Evolutionary conservation across 2,797 vertebrate species (phyloP).

Genomic region (Nyctibius grandis): DNA sequence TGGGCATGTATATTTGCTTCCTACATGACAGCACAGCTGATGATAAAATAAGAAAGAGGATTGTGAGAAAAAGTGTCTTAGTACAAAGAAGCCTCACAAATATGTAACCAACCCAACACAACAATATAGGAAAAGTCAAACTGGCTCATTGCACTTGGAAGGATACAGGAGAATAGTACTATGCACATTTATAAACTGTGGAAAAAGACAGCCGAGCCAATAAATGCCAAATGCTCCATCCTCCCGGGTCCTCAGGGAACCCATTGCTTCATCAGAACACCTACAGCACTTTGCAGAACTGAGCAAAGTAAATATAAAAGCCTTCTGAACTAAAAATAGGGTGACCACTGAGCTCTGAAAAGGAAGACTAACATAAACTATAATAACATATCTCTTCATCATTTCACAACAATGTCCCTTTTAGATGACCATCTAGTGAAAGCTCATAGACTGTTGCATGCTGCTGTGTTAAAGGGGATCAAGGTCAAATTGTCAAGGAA

Average conservation of each 20-base stretch:
- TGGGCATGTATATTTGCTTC: background rate
- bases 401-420: background rate
- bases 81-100: background rate
- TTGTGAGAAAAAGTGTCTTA: background rate
- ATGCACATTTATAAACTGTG: background rate
- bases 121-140: background rate
- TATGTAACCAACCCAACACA: background rate
- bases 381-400: background rate
- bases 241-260: background rate
- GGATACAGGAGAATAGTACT: background rate
- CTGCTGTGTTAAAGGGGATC: background rate
- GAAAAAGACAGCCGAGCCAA: background rate
- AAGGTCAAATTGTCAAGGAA: background rate
- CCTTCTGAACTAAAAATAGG: background rate
- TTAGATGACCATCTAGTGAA: background rate
- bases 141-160: background rate
- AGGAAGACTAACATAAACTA: background rate
- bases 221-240: background rate
- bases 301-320: background rate
- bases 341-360: background rate
- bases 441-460: background rate
- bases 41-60: background rate
- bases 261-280: background rate
- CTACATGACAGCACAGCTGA: background rate
- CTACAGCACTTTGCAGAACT: background rate